Base-by-base conservation (phyloP, 2,797 vertebrate genomes). In the Cottoperca gobio region DNA sequence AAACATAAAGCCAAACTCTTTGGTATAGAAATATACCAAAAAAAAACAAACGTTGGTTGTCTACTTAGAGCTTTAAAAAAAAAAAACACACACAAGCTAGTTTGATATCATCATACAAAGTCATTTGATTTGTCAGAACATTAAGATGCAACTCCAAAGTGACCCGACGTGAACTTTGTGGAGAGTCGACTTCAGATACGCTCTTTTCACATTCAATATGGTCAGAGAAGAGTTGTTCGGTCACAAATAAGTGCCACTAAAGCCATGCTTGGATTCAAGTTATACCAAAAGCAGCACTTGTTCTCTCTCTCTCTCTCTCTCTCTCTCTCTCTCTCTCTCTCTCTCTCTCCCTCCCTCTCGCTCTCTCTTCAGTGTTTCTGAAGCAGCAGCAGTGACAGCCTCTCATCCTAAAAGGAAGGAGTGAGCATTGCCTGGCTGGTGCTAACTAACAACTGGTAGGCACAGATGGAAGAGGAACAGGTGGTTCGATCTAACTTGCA, bases 131-230 rank as follows among this genome's bases (percentile, higher is more conserved):
- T 96, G 96, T 97, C 96, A 95, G 96, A 95, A 96, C 97, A 96
- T 95, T 96, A 88, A 93, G 93, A 94, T 92, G 94, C 87, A 88
- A 92, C 95, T 95, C 96, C 80, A 48, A 91, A 91, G 91, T 31
- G 73, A 90, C 85, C 77, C 67, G 24, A 62, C 58, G 35, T 73
- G 78, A 90, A 78, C 73, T 81, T 95, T 89, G 94, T 93, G 0
- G 91, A 94, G 95, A 90, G 95, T 95, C 92, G 89, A 91, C 95
- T 95, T 96, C 93, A 82, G 95, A 95, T 90, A 91, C 92, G 95
- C 96, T 93, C 84, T 91, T 93, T 92, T 96, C 96, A 98, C 97
- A 99, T 98, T 99, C 97, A 98, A 95, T 97, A 96, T 95, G 95
- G 97, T 99, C 98, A 96, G 96, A 97, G 93, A 91, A 90, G 89